phyloP scores from a whole-genome alignment of 1,140 invertebrate genomes.

The Microplitis demolitor region DNA sequence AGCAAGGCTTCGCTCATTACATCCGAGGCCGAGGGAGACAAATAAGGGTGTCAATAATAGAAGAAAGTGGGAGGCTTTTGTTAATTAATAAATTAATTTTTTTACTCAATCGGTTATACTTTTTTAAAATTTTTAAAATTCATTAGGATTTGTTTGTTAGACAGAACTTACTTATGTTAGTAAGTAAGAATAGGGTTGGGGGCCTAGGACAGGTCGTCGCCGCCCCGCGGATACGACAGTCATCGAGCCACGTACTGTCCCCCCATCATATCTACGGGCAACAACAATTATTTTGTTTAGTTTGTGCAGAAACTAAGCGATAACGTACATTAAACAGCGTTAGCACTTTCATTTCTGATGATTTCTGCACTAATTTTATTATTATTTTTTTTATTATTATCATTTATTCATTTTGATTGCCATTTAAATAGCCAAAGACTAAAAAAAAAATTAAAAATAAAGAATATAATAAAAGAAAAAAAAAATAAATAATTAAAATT shows the following conservation, averaged over 20 bases:
- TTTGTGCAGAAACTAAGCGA: constrained; percentile 61
- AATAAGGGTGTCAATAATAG: constrained; percentile 48
- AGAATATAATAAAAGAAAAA: not conserved
- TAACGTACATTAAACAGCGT: constrained; percentile 26
- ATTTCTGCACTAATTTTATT: constrained; percentile 17
- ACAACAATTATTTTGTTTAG: constrained; percentile 60
- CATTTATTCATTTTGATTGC: not conserved
- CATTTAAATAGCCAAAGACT: not conserved
- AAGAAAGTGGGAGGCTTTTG: constrained; percentile 33
- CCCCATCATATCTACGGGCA: constrained; percentile 65
- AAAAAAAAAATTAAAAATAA: constrained; percentile 1
- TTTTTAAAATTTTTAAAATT: not conserved
- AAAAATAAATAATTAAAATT: too few species aligned
- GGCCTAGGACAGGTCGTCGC: constrained; percentile 64
- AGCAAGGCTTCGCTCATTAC: constrained; percentile 59
- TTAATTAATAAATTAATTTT: constrained; percentile 52
- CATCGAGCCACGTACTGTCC: constrained; percentile 64
- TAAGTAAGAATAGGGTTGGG: constrained; percentile 63
- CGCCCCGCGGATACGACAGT: constrained; percentile 64
- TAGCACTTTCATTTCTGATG: constrained; percentile 25
- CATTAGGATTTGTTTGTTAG: constrained; percentile 59
- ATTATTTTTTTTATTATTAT: not conserved
- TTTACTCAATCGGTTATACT: constrained; percentile 25
- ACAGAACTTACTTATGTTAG: constrained; percentile 65
- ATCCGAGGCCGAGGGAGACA: constrained; percentile 52